Base-by-base conservation (phyloP, 2,797 vertebrate species). In the Myoxocephalus aenaeus region DNA sequence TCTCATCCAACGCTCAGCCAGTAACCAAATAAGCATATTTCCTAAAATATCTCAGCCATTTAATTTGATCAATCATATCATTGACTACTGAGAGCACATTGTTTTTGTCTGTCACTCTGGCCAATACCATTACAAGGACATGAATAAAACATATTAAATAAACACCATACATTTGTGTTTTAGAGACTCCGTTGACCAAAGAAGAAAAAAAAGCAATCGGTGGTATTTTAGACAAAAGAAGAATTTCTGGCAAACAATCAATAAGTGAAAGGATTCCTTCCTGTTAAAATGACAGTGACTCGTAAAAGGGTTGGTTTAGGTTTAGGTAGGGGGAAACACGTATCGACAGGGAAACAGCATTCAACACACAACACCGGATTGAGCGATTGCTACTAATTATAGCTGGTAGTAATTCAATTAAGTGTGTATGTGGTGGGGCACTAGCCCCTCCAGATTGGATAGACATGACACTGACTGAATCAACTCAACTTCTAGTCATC, bases 41-140 rank as follows among this genome's bases (percentile, higher is more conserved):
- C n/a, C n/a, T 54, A 18, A 66, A 66, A 56, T 42, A 12, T 56
- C 48, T 50, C 20, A 40, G 57, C 9, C 25, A 57, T 72, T 72
- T 59, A 17, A 65, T 71, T 64, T 69, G 64, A 75, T 74, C 29
- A 32, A 44, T 40, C 22, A 44, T 25, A 50, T 66, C 22, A 1
- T 56, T 51, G 32, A 6, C 8, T 27, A 5, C 58, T 51, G 18
- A 48, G n/a, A 29, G 13, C 9, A 14, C 7, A 53, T 20, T n/a
- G 2, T 44, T 70, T 70, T 36, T 27, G 20, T 61, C 34, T 27
- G 22, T 50, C 46, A 22, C 12, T 51, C n/a, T 69, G 12, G 36
- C 65, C 44, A 4, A 36, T 44, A n/a, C 27, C 53, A 46, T 15
- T 10, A 32, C 5, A 12, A 57, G 12, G 22, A 59, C 22, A 62